Evolutionary conservation across 2,888 invertebrate genomes (phyloP).

Genomic region (Volucella zonaria): DNA sequence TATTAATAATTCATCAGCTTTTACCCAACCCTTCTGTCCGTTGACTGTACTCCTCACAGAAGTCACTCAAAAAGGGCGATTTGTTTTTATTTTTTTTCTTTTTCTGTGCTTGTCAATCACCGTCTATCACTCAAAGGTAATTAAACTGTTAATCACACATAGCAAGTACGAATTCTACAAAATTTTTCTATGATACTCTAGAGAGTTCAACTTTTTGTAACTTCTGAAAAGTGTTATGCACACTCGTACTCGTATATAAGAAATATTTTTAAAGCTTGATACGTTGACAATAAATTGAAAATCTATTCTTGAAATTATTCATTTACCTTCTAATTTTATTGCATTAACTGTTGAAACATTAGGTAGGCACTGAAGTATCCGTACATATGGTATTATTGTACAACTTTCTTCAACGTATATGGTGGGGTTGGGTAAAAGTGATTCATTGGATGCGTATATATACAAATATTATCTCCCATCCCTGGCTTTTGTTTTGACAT

Average conservation of each 20-base stretch:
- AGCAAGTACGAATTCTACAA: constrained; percentile 17
- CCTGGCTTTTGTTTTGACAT: constrained; percentile 55
- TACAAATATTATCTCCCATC: constrained; percentile 32
- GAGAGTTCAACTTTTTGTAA: constrained; percentile 34
- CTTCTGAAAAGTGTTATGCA: not conserved
- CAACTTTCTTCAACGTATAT: too few species aligned
- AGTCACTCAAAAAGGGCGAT: constrained; percentile 56
- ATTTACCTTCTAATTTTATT: constrained; percentile 9
- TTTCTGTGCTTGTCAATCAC: constrained; percentile 60
- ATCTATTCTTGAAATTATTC: constrained; percentile 50
- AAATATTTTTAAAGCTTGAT: constrained; percentile 8
- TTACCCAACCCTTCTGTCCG: constrained; percentile 58
- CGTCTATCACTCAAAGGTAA: constrained; percentile 68
- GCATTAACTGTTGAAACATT: too few species aligned
- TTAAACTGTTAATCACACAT: constrained; percentile 65
- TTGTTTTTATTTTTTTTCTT: constrained; percentile 6
- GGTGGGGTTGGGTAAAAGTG: too few species aligned
- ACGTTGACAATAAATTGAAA: constrained; percentile 50
- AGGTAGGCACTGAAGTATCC: too few species aligned
- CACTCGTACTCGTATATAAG: not conserved
- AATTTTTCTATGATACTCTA: constrained; percentile 11
- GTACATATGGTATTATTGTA: too few species aligned
- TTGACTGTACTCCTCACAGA: constrained; percentile 28
- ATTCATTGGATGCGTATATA: too few species aligned
- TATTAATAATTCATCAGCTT: constrained; percentile 65